Conservation (phyloP, 2,888 invertebrate genomes). For the Trachelus stipa region DNA sequence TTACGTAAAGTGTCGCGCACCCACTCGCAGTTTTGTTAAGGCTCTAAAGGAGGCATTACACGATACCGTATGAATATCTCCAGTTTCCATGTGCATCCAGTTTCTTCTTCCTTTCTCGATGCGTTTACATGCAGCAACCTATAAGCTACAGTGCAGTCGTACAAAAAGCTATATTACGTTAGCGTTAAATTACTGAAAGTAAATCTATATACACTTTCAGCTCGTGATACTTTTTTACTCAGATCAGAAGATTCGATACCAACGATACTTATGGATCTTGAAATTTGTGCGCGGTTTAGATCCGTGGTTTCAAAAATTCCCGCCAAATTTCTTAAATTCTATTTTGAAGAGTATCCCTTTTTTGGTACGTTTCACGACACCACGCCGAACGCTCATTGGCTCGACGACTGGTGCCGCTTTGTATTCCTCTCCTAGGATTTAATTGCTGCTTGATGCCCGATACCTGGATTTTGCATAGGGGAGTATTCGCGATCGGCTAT, state of each 20-base stretch:
- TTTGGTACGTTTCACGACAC: background rate
- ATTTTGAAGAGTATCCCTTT: background rate
- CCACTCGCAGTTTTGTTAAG: background rate
- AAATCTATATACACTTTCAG: background rate
- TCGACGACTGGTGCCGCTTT: background rate
- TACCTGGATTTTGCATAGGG: background rate
- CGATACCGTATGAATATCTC: background rate
- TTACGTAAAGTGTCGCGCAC: conserved; percentile 1
- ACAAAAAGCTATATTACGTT: background rate
- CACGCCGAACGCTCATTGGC: background rate
- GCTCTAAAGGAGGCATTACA: background rate
- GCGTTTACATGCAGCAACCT: background rate
- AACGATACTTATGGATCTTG: background rate
- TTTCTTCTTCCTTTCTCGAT: background rate
- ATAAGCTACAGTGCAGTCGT: background rate
- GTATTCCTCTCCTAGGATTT: background rate
- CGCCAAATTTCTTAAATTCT: background rate
- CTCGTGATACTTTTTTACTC: background rate
- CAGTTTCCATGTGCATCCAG: background rate
- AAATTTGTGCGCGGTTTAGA: background rate
- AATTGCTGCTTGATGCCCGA: background rate
- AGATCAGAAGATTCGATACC: background rate
- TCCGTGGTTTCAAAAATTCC: background rate
- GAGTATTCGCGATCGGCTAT: background rate
- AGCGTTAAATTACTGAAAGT: background rate